Evolutionary conservation across 2,113 vertebrate genomes (phyloP).

Genomic region (Nothobranchius furzeri): DNA sequence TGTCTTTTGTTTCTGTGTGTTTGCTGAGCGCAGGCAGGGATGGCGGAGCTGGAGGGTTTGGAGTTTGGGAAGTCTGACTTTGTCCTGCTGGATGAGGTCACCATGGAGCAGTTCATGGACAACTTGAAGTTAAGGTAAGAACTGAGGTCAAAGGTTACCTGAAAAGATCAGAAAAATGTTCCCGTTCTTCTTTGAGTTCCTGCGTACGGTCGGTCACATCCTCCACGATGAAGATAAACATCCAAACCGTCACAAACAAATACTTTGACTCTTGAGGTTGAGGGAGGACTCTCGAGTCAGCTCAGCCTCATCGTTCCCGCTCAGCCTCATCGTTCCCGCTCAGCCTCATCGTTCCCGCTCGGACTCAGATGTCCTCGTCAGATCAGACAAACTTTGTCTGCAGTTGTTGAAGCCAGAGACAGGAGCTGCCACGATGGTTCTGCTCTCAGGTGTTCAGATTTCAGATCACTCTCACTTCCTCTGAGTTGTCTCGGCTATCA

Average conservation of each 20-base stretch:
- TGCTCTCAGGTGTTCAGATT: neutral
- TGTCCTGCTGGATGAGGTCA: conserved; percentile 91
- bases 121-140: conserved; percentile 90
- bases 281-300: conserved; percentile 12
- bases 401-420: neutral
- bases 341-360: conserved; percentile 33
- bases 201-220: too few species aligned
- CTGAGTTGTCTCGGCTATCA: too few species aligned
- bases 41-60: conserved; percentile 89
- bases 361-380: conserved; percentile 1
- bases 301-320: conserved; percentile 29
- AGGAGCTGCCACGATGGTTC: neutral
- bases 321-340: conserved; percentile 23
- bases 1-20: neutral
- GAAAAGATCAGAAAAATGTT: neutral
- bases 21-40: conserved; percentile 40
- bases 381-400: neutral
- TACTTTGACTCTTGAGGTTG: too few species aligned
- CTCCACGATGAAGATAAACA: neutral
- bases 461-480: neutral
- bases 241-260: too few species aligned
- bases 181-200: too few species aligned
- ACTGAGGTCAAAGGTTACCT: neutral
- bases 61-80: conserved; percentile 92
- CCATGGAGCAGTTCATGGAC: conserved; percentile 91